phyloP scores from a whole-genome alignment of 2,888 invertebrate genomes.

The Spisula solida region DNA sequence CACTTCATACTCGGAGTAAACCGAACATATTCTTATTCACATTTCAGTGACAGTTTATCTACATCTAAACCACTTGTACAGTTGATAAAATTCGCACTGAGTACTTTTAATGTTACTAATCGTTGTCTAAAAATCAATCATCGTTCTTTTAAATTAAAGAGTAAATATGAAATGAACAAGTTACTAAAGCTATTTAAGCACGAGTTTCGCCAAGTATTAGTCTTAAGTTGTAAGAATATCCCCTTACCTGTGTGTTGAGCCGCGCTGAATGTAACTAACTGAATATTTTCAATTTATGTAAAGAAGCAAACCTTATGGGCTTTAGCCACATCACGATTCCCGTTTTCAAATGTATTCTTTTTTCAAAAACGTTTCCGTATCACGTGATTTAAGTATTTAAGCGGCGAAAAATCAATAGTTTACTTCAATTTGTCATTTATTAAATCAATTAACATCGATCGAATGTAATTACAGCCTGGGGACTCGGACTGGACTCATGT shows the following conservation, averaged over 20 bases:
- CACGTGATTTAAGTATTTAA: neutral
- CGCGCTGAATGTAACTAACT: neutral
- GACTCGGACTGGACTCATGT: neutral
- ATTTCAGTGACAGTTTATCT: neutral
- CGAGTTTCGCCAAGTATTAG: neutral
- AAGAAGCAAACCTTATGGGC: neutral
- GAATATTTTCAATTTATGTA: conserved; percentile 12
- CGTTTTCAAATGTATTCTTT: neutral
- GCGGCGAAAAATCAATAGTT: conserved; percentile 29
- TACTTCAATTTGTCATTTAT: conserved; percentile 32
- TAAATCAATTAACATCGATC: conserved; percentile 38
- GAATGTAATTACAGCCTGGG: conserved; percentile 34
- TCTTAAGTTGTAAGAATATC: neutral
- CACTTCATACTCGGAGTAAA: neutral
- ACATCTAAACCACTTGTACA: neutral
- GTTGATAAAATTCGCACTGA: neutral
- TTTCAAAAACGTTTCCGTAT: neutral
- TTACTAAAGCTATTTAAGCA: too few relatives aligned
- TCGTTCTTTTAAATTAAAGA: too few relatives aligned
- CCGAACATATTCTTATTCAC: neutral
- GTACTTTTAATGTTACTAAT: too few relatives aligned
- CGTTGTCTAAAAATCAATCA: too few relatives aligned
- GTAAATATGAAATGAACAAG: too few relatives aligned
- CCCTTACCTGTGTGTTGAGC: neutral
- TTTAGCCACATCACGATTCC: neutral